phyloP scores from a whole-genome alignment of 1,140 invertebrate species.

The Drosophila sucinea region DNA sequence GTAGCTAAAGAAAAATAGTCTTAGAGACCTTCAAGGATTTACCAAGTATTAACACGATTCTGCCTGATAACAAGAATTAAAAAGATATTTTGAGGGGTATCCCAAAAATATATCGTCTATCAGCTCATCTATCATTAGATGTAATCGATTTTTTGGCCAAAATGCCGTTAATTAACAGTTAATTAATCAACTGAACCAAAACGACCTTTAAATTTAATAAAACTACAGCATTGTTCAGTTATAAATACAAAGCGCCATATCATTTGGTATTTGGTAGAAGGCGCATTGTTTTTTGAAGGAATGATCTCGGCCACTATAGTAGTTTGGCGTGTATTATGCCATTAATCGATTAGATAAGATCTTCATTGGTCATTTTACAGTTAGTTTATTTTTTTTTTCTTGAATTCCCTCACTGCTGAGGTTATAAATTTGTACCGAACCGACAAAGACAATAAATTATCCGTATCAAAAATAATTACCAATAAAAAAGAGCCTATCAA shows the following conservation, averaged over 20 bases:
- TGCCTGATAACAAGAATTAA: too few relatives aligned
- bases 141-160: too few relatives aligned
- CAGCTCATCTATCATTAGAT: too few relatives aligned
- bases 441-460: constrained; percentile 44
- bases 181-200: neutral
- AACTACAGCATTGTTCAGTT: neutral
- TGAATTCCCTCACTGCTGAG: neutral
- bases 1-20: too few relatives aligned
- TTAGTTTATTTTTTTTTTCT: constrained; percentile 12
- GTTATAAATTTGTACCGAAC: constrained; percentile 20
- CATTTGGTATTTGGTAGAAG: neutral
- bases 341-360: constrained; percentile 32
- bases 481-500: neutral
- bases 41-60: too few relatives aligned
- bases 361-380: constrained; percentile 19
- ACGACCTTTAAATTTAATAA: neutral
- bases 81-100: too few relatives aligned
- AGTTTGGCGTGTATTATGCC: constrained; percentile 16
- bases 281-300: neutral
- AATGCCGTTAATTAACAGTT: neutral
- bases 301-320: neutral
- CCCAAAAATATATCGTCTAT: too few relatives aligned
- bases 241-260: neutral
- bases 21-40: too few relatives aligned
- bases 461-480: constrained; percentile 4